phyloP scores from a whole-genome alignment of 2,888 invertebrate genomes.

The Rhamnusium bicolor region DNA sequence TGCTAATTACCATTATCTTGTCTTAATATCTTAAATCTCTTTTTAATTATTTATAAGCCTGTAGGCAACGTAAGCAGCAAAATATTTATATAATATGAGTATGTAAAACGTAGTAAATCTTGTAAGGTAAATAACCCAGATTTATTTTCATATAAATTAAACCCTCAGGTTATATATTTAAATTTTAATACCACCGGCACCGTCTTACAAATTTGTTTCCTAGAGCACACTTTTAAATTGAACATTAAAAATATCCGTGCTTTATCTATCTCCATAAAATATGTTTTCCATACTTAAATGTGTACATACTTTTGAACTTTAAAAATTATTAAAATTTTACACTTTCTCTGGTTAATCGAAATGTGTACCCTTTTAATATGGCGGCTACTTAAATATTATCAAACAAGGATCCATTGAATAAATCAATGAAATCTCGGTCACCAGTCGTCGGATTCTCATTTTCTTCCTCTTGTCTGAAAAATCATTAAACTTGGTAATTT shows the following conservation, averaged over 20 bases:
- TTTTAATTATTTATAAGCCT: not conserved
- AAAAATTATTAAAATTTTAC: no score
- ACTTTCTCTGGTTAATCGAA: no score
- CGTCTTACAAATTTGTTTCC: conserved; percentile 26
- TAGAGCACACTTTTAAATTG: conserved; percentile 34
- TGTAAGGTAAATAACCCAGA: conserved; percentile 23
- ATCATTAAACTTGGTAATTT: no score
- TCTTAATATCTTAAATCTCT: not conserved
- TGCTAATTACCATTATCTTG: not conserved
- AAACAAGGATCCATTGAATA: no score
- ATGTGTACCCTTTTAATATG: no score
- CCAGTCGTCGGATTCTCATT: no score
- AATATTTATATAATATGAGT: conserved; percentile 15
- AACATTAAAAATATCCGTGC: conserved; percentile 34
- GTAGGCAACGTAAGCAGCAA: not conserved
- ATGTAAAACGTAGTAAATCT: conserved; percentile 19
- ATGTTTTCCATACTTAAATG: not conserved
- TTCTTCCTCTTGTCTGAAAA: no score
- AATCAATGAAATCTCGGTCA: no score
- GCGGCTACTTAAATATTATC: no score
- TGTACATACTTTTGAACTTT: not conserved
- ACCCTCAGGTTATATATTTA: conserved; percentile 28
- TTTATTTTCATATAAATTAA: conserved; percentile 19
- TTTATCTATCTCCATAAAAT: conserved; percentile 25
- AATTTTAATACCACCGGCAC: conserved; percentile 31